Conservation (phyloP, 1,140 invertebrate species). For the Choristoneura fumiferana region DNA sequence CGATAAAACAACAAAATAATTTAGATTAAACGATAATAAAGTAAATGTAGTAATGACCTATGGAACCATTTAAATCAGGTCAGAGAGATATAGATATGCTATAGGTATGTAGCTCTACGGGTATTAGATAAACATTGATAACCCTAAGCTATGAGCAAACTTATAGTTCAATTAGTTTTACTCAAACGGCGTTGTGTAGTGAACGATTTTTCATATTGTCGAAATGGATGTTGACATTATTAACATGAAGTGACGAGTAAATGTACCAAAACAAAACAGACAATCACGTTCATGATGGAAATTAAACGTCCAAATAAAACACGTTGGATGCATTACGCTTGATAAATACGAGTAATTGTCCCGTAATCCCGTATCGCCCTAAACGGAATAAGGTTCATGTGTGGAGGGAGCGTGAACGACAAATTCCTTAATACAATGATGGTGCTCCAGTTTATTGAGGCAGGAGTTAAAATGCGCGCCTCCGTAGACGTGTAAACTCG, state of each 20-base stretch:
- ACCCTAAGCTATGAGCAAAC: neutral
- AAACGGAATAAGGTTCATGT: slow-evolving; percentile 1
- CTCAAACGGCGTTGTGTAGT: neutral
- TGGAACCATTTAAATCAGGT: too few relatives aligned
- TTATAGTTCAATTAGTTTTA: neutral
- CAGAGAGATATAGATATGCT: too few relatives aligned
- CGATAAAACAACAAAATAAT: too few relatives aligned
- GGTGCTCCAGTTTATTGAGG: neutral
- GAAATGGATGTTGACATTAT: neutral
- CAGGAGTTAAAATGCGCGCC: slow-evolving; percentile 7
- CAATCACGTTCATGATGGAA: neutral
- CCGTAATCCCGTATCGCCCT: slow-evolving; percentile 9
- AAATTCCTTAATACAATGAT: slow-evolving; percentile 15
- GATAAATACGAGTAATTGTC: slow-evolving; percentile 13
- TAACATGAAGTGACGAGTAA: neutral
- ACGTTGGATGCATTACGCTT: slow-evolving; percentile 10
- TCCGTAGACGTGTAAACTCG: neutral
- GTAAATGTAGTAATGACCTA: too few relatives aligned
- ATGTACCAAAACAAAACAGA: neutral
- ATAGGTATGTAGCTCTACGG: too few relatives aligned
- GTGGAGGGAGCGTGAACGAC: neutral
- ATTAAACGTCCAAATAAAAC: neutral
- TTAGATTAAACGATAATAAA: too few relatives aligned
- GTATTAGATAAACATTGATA: too few relatives aligned
- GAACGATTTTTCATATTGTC: neutral